A percentile compares a stretch with the other conserved stretches of the same genome.
Conservation (phyloP, 1,140 invertebrate genomes). For the Bombus huntii region DNA sequence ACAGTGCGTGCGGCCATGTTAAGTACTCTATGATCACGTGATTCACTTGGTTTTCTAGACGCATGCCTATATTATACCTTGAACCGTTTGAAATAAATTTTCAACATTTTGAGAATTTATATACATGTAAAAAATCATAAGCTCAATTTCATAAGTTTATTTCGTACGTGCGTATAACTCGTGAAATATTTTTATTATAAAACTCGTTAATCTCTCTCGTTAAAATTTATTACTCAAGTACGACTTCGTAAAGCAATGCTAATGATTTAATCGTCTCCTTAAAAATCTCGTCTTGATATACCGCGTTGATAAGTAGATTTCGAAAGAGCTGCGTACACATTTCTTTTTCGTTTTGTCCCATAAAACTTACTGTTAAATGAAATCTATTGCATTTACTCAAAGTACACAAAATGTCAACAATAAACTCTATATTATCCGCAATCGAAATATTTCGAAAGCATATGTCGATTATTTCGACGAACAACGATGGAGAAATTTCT, state of each 20-base stretch:
- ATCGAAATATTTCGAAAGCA: constrained; percentile 34
- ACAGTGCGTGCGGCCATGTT: constrained; percentile 46
- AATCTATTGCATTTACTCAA: constrained; percentile 74
- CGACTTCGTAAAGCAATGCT: constrained; percentile 42
- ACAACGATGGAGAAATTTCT: constrained; percentile 69
- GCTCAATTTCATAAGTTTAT: neutral
- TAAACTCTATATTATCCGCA: constrained; percentile 22
- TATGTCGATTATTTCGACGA: constrained; percentile 65
- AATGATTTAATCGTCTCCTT: constrained; percentile 44
- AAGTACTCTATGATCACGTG: constrained; percentile 35
- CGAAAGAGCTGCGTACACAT: constrained; percentile 59
- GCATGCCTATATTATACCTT: constrained; percentile 14
- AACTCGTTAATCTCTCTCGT: neutral
- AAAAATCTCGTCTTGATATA: neutral
- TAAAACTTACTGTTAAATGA: constrained; percentile 64
- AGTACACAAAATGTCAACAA: constrained; percentile 68
- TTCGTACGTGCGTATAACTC: neutral
- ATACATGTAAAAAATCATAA: neutral
- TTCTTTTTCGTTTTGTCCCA: constrained; percentile 58
- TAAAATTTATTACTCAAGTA: constrained; percentile 23
- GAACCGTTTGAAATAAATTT: neutral
- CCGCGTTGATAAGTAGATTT: constrained; percentile 33
- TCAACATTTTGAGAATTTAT: neutral
- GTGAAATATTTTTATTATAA: neutral
- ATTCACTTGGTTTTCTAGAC: neutral